A percentile compares a stretch with the other conserved stretches of the same genome.
Conservation (phyloP, 2,797 vertebrate genomes). For the Pampus argenteus region DNA sequence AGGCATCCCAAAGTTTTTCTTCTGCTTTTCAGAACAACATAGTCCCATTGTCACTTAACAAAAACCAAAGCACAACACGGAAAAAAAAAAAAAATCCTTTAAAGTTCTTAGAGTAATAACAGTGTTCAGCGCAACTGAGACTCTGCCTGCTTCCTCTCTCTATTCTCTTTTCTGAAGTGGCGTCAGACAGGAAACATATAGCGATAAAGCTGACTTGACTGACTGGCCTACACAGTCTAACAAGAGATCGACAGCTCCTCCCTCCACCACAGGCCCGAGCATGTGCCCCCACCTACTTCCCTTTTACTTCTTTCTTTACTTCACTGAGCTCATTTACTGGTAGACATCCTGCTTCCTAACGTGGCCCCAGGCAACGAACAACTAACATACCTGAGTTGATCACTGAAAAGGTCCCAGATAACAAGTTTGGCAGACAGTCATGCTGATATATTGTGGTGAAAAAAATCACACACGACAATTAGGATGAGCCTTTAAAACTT, state of each 20-base stretch:
- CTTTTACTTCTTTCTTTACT: constrained; percentile 47
- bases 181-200: constrained; percentile 74
- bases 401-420: constrained; percentile 49
- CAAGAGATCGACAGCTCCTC: constrained; percentile 66
- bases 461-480: constrained; percentile 12
- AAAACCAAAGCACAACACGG: constrained; percentile 44
- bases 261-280: constrained; percentile 63
- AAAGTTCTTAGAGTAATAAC: constrained; percentile 22
- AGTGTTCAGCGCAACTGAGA: constrained; percentile 23
- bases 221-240: constrained; percentile 60
- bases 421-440: constrained; percentile 24
- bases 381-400: constrained; percentile 55
- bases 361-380: constrained; percentile 41
- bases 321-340: constrained; percentile 69
- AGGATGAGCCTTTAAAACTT: neutral
- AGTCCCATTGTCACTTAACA: constrained; percentile 78
- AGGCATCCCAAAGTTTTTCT: constrained; percentile 67
- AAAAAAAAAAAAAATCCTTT: constrained; percentile 58
- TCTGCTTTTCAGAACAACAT: constrained; percentile 78
- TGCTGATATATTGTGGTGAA: neutral
- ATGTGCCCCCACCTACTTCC: constrained; percentile 74
- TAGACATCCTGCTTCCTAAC: constrained; percentile 38
- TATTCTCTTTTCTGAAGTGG: constrained; percentile 64
- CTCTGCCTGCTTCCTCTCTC: constrained; percentile 55
- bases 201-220: constrained; percentile 66